Evolutionary conservation across 2,113 vertebrate species (phyloP).

Genomic region (Bubo bubo): DNA sequence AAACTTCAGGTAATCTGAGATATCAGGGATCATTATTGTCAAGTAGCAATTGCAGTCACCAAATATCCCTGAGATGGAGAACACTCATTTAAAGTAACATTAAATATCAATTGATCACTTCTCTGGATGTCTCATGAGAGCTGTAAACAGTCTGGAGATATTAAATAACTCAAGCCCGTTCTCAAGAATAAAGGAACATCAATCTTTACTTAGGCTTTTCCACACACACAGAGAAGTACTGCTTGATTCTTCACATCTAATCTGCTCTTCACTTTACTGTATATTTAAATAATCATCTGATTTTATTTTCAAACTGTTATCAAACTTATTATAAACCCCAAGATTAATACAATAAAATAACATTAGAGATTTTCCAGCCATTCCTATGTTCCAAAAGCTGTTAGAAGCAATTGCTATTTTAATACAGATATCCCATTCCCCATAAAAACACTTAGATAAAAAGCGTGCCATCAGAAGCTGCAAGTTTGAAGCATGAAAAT

Average conservation of each 20-base stretch:
- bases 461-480: fast-evolving
- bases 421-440: no score
- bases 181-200: background rate
- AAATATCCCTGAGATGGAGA: background rate
- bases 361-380: background rate
- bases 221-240: background rate
- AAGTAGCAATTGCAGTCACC: background rate
- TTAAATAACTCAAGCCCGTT: background rate
- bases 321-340: fast-evolving
- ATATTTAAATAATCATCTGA: background rate
- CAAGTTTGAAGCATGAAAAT: background rate
- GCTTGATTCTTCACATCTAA: background rate
- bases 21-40: background rate
- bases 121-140: background rate
- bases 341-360: background rate
- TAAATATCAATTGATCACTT: background rate
- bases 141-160: background rate
- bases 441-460: background rate
- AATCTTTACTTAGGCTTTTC: background rate
- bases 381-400: background rate
- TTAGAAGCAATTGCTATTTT: background rate
- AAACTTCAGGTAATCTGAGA: background rate
- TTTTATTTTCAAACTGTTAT: background rate
- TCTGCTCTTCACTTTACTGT: background rate
- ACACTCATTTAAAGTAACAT: background rate